These are phyloP conservation scores for Glaucomys volans DNA, from an alignment of 2,113 vertebrate species.

Conservation along the genomic window DNA sequence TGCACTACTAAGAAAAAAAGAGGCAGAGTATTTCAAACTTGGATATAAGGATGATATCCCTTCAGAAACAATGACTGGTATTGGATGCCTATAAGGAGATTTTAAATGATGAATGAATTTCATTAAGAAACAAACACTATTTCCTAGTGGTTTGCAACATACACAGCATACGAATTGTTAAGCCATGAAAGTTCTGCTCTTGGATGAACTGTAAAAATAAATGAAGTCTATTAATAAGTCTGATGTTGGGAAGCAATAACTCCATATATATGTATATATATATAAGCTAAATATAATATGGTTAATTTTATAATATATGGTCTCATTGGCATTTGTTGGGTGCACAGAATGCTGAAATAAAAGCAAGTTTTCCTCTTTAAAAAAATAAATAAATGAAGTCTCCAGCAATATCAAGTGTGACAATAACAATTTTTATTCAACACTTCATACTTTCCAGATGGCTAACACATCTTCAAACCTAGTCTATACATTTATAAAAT, in stretches of 20 bases:
- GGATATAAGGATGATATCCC: conserved; percentile 18
- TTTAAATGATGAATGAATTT: conserved; percentile 54
- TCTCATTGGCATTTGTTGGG: neutral
- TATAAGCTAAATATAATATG: neutral
- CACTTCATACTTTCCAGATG: conserved; percentile 69
- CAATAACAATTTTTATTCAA: conserved; percentile 68
- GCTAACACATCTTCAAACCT: conserved; percentile 46
- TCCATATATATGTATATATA: neutral
- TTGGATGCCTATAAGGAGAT: neutral
- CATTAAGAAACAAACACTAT: conserved; percentile 48
- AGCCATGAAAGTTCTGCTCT: conserved; percentile 59
- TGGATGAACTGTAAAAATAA: conserved; percentile 74
- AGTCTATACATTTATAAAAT: conserved; percentile 40
- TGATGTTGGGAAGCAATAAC: neutral
- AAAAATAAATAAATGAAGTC: neutral
- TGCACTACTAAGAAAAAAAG: conserved; percentile 51
- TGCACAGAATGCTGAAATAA: neutral
- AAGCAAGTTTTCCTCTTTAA: neutral
- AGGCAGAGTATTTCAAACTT: conserved; percentile 18
- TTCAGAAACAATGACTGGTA: conserved; percentile 47
- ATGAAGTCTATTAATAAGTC: conserved; percentile 1
- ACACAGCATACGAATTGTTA: conserved; percentile 50
- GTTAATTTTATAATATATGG: neutral
- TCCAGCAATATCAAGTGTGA: conserved; percentile 66
- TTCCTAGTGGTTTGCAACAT: conserved; percentile 43